Evolutionary conservation across 2,797 vertebrate genomes (phyloP).

Genomic region (Dermochelys coriacea): DNA sequence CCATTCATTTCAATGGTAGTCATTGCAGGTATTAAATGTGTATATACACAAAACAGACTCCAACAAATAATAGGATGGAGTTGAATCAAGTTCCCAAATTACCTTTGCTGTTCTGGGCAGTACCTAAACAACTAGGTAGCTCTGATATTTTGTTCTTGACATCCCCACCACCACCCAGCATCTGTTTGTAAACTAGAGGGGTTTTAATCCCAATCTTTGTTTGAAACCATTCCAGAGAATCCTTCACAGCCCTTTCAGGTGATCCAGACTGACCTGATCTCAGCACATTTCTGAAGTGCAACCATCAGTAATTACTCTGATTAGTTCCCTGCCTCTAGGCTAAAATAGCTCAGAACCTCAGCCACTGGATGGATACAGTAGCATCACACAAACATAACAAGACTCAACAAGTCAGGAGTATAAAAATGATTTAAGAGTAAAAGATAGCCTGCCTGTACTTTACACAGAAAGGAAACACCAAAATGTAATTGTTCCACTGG

Average conservation of each 20-base stretch:
- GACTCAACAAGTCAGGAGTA: background rate
- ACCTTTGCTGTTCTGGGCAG: background rate
- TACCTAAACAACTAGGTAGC: background rate
- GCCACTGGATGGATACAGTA: background rate
- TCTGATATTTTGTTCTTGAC: background rate
- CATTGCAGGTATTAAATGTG: background rate
- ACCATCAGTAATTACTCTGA: constrained; percentile 2
- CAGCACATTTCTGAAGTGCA: background rate
- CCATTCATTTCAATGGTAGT: background rate
- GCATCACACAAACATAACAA: background rate
- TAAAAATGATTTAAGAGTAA: background rate
- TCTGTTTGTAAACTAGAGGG: background rate
- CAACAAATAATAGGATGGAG: too few relatives aligned
- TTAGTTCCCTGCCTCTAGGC: constrained; percentile 4
- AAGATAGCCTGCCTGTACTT: background rate
- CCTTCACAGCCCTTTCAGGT: constrained; percentile 22
- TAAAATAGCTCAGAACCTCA: background rate
- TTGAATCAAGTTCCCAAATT: background rate
- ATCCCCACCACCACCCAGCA: background rate
- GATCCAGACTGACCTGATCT: constrained; percentile 44
- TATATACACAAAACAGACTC: background rate
- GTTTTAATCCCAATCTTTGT: background rate
- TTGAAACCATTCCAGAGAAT: constrained; percentile 19
- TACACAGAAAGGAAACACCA: background rate
- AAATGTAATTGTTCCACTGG: background rate